Evolutionary conservation across 2,888 invertebrate species (phyloP).

Genomic region (Lamproptera curius): DNA sequence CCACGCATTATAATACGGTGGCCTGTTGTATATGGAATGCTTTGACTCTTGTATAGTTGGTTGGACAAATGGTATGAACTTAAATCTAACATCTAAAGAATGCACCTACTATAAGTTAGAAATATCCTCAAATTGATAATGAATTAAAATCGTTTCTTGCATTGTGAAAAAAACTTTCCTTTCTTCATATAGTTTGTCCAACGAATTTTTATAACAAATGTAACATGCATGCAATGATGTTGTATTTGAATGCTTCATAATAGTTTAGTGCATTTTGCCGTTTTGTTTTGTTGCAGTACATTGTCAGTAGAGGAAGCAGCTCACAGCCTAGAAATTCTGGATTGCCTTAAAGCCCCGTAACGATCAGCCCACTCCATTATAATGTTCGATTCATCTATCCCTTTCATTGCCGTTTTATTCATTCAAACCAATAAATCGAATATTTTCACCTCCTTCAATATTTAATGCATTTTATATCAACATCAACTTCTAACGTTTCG

Average conservation of each 20-base stretch:
- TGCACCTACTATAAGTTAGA: too few species aligned
- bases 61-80: conserved; percentile 16
- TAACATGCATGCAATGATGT: conserved; percentile 42
- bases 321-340: conserved; percentile 53
- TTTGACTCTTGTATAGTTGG: conserved; percentile 7
- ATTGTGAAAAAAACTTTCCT: too few species aligned
- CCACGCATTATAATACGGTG: too few species aligned
- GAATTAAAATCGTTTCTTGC: too few species aligned
- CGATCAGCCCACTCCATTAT: conserved; percentile 28
- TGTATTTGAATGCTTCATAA: conserved; percentile 48
- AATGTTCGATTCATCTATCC: conserved; percentile 21
- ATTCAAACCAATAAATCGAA: background rate
- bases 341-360: conserved; percentile 50
- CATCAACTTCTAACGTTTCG: background rate
- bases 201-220: too few species aligned
- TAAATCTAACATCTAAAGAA: too few species aligned
- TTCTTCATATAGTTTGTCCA: too few species aligned
- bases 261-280: conserved; percentile 70
- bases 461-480: conserved; percentile 3
- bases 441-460: background rate
- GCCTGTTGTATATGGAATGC: conserved; percentile 9
- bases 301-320: conserved; percentile 60
- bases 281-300: conserved; percentile 71
- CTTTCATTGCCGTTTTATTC: conserved; percentile 19
- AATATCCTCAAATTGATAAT: too few species aligned